Conservation (phyloP, 2,797 vertebrate genomes). For the Coendou prehensilis region DNA sequence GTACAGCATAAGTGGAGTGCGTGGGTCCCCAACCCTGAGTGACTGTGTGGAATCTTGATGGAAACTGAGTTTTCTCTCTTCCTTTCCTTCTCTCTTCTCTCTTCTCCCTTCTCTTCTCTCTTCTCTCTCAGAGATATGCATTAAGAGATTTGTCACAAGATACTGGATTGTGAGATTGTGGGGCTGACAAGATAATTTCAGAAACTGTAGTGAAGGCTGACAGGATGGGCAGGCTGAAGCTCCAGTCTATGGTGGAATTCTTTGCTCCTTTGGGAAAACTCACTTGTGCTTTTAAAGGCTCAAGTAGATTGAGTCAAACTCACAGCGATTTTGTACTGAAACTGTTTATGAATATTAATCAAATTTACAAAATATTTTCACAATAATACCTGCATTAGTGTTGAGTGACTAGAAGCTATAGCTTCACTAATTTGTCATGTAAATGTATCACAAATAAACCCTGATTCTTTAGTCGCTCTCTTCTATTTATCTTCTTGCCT, state of each 20-base stretch:
- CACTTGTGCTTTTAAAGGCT: not conserved
- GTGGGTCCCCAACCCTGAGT: not conserved
- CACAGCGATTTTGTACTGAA: not conserved
- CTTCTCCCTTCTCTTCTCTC: no score
- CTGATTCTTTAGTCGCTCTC: not conserved
- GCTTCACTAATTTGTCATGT: not conserved
- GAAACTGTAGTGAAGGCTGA: not conserved
- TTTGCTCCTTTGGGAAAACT: not conserved
- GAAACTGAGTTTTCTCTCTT: not conserved
- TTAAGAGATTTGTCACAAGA: not conserved
- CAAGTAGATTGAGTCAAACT: not conserved
- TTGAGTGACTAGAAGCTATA: not conserved
- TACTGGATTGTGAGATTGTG: not conserved
- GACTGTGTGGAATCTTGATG: not conserved
- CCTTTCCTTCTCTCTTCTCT: not conserved
- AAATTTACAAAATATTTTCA: not conserved
- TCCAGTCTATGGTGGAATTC: fast-evolving
- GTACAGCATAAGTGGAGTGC: not conserved
- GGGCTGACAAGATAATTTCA: not conserved
- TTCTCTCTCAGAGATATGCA: not conserved
- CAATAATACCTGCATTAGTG: not conserved
- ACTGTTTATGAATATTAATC: not conserved
- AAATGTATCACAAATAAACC: not conserved
- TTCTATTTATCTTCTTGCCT: not conserved
- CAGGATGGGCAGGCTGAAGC: not conserved